Evolutionary conservation across 2,797 vertebrate genomes (phyloP), one percentile per base, ranked within the genome.

Genomic region (Streptopelia turtur): DNA sequence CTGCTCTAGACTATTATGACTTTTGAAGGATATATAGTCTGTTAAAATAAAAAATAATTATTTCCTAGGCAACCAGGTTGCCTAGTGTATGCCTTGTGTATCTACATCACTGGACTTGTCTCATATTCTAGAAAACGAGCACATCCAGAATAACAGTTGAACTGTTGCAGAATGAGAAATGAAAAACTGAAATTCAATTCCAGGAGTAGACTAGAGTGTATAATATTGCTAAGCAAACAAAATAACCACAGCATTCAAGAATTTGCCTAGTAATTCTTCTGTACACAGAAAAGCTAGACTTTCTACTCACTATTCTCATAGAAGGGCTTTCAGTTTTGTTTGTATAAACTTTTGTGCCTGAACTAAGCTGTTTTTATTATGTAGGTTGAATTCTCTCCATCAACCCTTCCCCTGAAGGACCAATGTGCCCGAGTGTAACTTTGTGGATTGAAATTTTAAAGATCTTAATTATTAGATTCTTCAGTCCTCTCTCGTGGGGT

Each of bases 171-270:
- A 93, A 81, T 45, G 53, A 81, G 72, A 83, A 90, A 66, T 17
- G 13, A 45, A 79, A 63, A 72, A 30, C 21, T 84, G 50, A 72
- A 93, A 75, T 57, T 87, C 50, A 78, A 10, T 89, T 78, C 33
- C 45, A 50, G 50, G 24, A 60, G 24, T 65, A 74, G 31, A 45
- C 25, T 53, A 37, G 35, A 71, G 33, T 37, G 13, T 31, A 16
- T 78, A 39, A 91, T 59, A 78, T 33, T 35, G 27, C 49, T 83
- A 87, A 92, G 23, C 37, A 84, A 95, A 71, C 28, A 89, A 84
- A 95, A 53, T 45, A 81, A 77, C 28, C 17, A 79, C 43, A 79
- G 43, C 24, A 65, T 59, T 93, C 25, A 50, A 81, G 25, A 84
- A 65, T 81, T 78, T 75, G 31, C 45, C 23, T 24, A 17, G 28